phyloP scores from a whole-genome alignment of 2,888 invertebrate species.

The Pinctada fucata region DNA sequence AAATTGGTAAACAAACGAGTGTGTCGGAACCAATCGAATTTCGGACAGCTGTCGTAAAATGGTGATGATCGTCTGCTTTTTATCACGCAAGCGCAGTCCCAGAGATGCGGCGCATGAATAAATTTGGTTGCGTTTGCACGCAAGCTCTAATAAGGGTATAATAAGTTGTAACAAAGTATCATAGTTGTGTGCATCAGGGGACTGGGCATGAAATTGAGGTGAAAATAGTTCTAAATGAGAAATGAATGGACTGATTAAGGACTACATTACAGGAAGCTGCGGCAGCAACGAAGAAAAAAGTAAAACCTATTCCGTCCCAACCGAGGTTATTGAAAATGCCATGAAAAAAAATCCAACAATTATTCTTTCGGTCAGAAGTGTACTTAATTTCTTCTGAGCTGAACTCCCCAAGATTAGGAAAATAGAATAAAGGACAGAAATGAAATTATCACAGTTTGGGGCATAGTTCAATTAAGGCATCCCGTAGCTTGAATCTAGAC shows the following conservation, averaged over 20 bases:
- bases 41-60: constrained; percentile 42
- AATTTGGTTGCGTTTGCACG: constrained; percentile 48
- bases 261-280: constrained; percentile 20
- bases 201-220: constrained; percentile 50
- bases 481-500: not conserved
- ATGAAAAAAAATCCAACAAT: constrained; percentile 9
- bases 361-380: constrained; percentile 17
- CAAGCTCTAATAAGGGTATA: constrained; percentile 62
- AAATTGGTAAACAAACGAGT: constrained; percentile 46
- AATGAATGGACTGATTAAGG: constrained; percentile 59
- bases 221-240: constrained; percentile 57
- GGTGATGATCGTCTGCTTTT: constrained; percentile 39
- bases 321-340: constrained; percentile 12
- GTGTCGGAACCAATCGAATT: constrained; percentile 39
- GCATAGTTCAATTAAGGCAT: not conserved
- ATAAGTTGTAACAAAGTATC: constrained; percentile 64
- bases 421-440: constrained; percentile 15
- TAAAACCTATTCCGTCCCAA: constrained; percentile 11
- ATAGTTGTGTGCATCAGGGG: constrained; percentile 49
- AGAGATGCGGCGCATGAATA: constrained; percentile 41
- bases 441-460: constrained; percentile 20
- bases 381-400: constrained; percentile 26
- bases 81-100: constrained; percentile 53
- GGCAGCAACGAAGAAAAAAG: not conserved
- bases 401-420: constrained; percentile 18